Base-by-base conservation (phyloP, 2,797 vertebrate genomes). In the Sebastes hubbsi region DNA sequence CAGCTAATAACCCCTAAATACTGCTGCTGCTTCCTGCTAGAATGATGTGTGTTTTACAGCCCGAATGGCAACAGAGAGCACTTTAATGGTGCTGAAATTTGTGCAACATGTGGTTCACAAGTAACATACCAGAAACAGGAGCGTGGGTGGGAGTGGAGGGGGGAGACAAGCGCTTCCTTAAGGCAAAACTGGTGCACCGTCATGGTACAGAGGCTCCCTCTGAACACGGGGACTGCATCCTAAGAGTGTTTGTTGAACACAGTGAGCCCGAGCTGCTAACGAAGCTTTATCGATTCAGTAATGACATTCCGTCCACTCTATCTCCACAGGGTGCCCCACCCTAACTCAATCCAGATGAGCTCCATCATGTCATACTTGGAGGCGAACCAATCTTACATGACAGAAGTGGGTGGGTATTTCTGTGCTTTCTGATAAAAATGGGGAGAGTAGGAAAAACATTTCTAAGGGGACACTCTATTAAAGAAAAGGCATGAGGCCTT, bases 341-440 rank as follows among this genome's bases (percentile, higher is more conserved):
- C 96, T 98, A 96, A 99, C 95, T 95, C 86, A 89, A 97, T 96
- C 96, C 97, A 98, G 94, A 97, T 97, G 97, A 89, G 92, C 90
- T 94, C 88, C 94, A 97, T 96, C 95, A 95, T 97, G 96, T 97
- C 97, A 97, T 97, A 97, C 94, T 97, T 99, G 97, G 97, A 97
- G 86, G 85, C 89, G 92, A 94, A 97, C 97, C 97, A 97, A 96
- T 95, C 94, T 82, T 95, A 96, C 96, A 96, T 96, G 96, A 94
- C 97, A 96, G 94, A 90, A 95, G 96, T 97, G 96, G 95, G 96
- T 96, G 96, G 96, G 95, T 96, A 96, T 95, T 95, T 96, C 93
- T 96, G 86, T 81, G 95, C 94, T 95, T 95, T 95, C 97, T 96
- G 95, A 97, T 97, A 97, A 94, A 97, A 95, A 94, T 90, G 86